Evolutionary conservation across 2,113 vertebrate genomes (phyloP), one percentile per base, ranked within the genome.

Genomic region (Scophthalmus maximus): DNA sequence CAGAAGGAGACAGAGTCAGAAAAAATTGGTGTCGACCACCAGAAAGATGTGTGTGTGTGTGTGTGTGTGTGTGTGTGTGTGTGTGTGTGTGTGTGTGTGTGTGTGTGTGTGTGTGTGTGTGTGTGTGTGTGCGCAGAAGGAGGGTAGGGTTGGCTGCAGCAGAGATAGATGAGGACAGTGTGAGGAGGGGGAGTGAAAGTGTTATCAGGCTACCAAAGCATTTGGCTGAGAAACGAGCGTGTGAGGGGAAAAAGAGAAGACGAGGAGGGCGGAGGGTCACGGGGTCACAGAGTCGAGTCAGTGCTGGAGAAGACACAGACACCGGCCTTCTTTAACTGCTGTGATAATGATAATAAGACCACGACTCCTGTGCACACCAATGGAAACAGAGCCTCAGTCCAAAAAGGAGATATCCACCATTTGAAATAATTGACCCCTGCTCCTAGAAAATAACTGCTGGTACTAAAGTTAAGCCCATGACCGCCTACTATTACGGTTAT

Each of bases 261-360:
- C 40, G 74, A 49, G 67, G n/a, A 65, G 57, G 77, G 61, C 11
- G 65, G 23, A 9, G 67, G 79, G 84, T 69, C 72, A 18, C 8
- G 0, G 67, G 88, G 85, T 89, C 85, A 71, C 56, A 4, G 8
- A 62, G 83, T 49, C 49, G 74, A 79, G 82, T 87, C 78, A 79
- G 71, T 50, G 51, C 64, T 1, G 38, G 90, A 92, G 82, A 88
- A 87, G 89, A 90, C 78, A 57, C 90, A 91, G 90, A 81, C 78
- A 59, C 60, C 44, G n/a, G 85, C 85, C 90, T 84, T 85, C n/a
- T 85, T 66, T 9, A 81, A 86, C 89, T 77, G 40, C 49, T 7
- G 62, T 25, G 83, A 89, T 85, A 78, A 78, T 74, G 78, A 86
- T 88, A 87, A 89, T 59, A 73, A 66, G 76, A 78, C 53, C 63